Conservation (phyloP, 30 jellyfish, hydroid and myxozoan genomes). For the Mastigias papua region DNA sequence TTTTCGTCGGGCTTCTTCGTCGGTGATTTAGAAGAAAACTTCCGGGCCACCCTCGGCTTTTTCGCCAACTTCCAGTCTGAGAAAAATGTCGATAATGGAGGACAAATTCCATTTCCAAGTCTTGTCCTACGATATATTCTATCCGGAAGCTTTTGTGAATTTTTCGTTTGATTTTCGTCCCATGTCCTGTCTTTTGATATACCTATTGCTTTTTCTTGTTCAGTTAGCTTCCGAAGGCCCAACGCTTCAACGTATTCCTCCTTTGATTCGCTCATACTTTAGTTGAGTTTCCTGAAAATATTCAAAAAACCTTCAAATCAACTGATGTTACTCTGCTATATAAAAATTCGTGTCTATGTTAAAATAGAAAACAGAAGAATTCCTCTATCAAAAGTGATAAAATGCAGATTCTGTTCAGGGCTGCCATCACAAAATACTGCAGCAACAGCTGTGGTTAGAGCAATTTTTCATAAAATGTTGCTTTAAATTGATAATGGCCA, state of each 20-base stretch:
- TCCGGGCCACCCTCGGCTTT: conserved; percentile 3
- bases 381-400: too few relatives aligned
- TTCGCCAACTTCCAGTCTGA: conserved; percentile 22
- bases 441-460: too few relatives aligned
- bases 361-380: too few relatives aligned
- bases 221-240: conserved; percentile 54
- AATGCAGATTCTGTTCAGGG: too few relatives aligned
- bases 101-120: conserved; percentile 1
- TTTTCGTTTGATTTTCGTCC: neutral
- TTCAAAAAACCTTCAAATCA: too few relatives aligned
- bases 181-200: neutral
- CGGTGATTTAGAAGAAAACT: neutral
- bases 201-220: conserved; percentile 9
- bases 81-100: conserved; percentile 24
- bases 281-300: neutral
- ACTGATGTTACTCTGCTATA: too few relatives aligned
- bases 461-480: too few relatives aligned
- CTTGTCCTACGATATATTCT: conserved; percentile 39
- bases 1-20: neutral
- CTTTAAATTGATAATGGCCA: too few relatives aligned
- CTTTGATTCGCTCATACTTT: conserved; percentile 45
- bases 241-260: conserved; percentile 30
- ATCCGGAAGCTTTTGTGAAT: neutral
- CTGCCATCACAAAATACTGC: too few relatives aligned
- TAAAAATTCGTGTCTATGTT: too few relatives aligned